Conservation (phyloP, 1,140 invertebrate species). For the Conus betulinus region DNA sequence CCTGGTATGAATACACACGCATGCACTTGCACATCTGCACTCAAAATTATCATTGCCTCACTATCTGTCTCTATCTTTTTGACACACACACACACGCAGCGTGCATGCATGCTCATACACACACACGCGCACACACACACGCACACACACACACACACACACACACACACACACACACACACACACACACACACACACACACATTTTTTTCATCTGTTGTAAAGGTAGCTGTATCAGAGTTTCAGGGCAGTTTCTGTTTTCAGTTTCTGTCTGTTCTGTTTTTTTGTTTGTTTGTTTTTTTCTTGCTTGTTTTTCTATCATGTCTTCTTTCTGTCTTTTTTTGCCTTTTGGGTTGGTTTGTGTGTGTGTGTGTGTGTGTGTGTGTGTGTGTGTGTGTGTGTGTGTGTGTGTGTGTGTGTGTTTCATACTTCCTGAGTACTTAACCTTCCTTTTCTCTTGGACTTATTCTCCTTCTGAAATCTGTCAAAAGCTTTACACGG, state of each 20-base stretch:
- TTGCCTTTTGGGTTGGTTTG: neutral
- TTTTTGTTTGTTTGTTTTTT: too few species aligned
- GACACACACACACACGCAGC: too few species aligned
- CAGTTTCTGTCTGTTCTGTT: neutral
- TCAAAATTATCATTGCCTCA: too few species aligned
- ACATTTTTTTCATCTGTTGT: neutral
- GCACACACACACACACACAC: neutral
- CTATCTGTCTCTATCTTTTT: too few species aligned
- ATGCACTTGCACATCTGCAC: too few species aligned
- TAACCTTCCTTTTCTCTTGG: too few species aligned
- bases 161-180: slow-evolving; percentile 12
- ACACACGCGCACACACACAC: too few species aligned
- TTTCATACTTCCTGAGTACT: neutral
- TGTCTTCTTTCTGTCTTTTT: neutral
- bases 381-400: slow-evolving; percentile 22
- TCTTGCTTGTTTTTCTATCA: too few species aligned
- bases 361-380: slow-evolving; percentile 22
- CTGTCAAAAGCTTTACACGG: too few species aligned
- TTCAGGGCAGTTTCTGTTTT: neutral
- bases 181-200: slow-evolving; percentile 21
- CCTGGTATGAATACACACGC: too few species aligned
- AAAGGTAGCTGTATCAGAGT: neutral
- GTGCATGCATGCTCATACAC: too few species aligned
- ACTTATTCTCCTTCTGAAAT: too few species aligned
- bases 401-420: slow-evolving; percentile 22